Percentiles rank a stretch among this genome's conserved stretches.
These are phyloP conservation scores for Yoshiicerus persimilis DNA, from an alignment of 1,140 invertebrate species.

Conservation along the genomic window DNA sequence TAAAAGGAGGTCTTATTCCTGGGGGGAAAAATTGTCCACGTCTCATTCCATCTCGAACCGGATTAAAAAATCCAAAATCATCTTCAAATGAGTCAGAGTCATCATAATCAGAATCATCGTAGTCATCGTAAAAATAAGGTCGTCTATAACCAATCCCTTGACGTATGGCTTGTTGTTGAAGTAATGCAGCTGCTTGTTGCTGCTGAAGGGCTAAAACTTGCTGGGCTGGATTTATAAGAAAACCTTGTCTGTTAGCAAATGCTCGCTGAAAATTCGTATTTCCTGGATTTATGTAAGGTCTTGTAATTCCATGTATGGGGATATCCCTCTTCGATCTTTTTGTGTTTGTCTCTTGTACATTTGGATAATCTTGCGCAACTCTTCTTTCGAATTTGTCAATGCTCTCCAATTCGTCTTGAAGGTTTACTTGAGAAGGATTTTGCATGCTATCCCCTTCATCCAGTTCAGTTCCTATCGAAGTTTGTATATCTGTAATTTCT, in stretches of 20 bases:
- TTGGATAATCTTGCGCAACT: neutral
- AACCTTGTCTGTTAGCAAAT: neutral
- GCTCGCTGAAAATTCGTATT: neutral
- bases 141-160: neutral
- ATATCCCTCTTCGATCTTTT: neutral
- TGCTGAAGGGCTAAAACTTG: neutral
- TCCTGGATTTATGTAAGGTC: neutral
- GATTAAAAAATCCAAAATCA: neutral
- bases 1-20: neutral
- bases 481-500: neutral
- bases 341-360: neutral
- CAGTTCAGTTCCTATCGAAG: neutral
- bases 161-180: neutral
- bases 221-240: neutral
- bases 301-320: neutral
- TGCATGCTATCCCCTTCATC: neutral
- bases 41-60: neutral
- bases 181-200: neutral
- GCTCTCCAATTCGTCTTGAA: neutral
- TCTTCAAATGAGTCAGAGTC: neutral
- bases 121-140: neutral
- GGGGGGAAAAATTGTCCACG: neutral
- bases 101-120: neutral
- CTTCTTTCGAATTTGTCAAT: neutral
- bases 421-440: neutral